Conservation (phyloP, 2,888 invertebrate genomes). For the Cataglyphis altisquamis region DNA sequence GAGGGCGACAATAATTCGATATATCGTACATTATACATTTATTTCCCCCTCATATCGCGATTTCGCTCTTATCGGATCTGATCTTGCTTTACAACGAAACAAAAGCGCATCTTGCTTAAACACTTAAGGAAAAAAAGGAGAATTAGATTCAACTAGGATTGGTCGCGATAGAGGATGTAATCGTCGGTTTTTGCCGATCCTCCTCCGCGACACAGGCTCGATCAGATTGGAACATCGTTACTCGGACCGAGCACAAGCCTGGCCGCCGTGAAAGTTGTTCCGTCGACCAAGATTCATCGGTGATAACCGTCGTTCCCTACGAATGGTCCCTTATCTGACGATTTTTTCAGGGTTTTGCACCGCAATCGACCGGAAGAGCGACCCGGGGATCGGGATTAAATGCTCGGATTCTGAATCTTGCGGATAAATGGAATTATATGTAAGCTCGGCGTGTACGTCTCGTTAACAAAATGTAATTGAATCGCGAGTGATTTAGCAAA, state of each 20-base stretch:
- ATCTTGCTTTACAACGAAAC: constrained; percentile 12
- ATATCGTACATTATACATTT: constrained; percentile 21
- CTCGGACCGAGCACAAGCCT: constrained; percentile 40
- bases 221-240: constrained; percentile 77
- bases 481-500: constrained; percentile 20
- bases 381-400: constrained; percentile 60
- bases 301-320: constrained; percentile 65
- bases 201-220: constrained; percentile 78
- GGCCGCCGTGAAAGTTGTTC: constrained; percentile 62
- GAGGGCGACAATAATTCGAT: constrained; percentile 51
- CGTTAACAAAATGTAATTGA: constrained; percentile 50
- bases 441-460: constrained; percentile 56
- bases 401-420: constrained; percentile 52
- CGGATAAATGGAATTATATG: constrained; percentile 23
- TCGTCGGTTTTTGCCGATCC: constrained; percentile 78
- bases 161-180: constrained; percentile 77
- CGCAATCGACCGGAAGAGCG: constrained; percentile 67
- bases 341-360: constrained; percentile 65
- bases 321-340: constrained; percentile 68
- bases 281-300: constrained; percentile 61
- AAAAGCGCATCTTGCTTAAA: constrained; percentile 53
- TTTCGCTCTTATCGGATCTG: not conserved
- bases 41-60: not conserved
- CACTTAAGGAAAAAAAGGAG: constrained; percentile 35
- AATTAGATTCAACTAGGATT: constrained; percentile 64